Conservation (phyloP, 2,888 invertebrate genomes). For the Belgica antarctica region DNA sequence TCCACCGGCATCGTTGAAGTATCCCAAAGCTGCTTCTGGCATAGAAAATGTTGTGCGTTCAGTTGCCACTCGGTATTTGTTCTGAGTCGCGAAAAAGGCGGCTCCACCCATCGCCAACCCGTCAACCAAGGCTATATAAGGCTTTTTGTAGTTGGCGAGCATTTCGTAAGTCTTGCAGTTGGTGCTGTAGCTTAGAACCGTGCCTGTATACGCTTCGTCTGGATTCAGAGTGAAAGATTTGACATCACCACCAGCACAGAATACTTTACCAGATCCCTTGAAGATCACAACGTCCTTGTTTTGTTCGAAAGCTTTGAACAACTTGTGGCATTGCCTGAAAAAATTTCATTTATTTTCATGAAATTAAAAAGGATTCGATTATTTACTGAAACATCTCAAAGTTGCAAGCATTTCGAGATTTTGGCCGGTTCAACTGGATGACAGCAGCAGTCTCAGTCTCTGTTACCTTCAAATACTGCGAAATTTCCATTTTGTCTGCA, state of each 20-base stretch:
- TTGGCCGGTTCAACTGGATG: conserved; percentile 72
- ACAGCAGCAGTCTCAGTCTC: conserved; percentile 61
- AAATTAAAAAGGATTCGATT: not conserved
- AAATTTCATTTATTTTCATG: not conserved
- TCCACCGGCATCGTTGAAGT: conserved; percentile 97
- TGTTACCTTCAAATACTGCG: no score
- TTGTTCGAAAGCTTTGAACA: conserved; percentile 74
- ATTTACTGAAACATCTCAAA: conserved; percentile 65
- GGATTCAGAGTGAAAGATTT: conserved; percentile 55
- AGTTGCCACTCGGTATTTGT: conserved; percentile 87
- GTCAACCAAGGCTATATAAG: conserved; percentile 89
- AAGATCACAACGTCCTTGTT: conserved; percentile 66
- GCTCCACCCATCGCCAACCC: conserved; percentile 99
- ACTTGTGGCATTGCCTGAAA: conserved; percentile 61
- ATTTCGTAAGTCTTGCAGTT: conserved; percentile 70
- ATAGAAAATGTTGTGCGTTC: conserved; percentile 94
- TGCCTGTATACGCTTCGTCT: no score
- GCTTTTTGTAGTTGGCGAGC: conserved; percentile 84
- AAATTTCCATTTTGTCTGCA: no score
- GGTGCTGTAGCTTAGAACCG: conserved; percentile 57
- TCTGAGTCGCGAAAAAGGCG: conserved; percentile 92
- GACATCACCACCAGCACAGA: conserved; percentile 99
- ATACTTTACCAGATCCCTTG: conserved; percentile 86
- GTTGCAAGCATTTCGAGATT: conserved; percentile 76
- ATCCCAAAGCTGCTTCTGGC: conserved; percentile 78